These are phyloP conservation scores for Poicephalus meyeri DNA, from an alignment of 2,113 vertebrate genomes.

Conservation along the genomic window DNA sequence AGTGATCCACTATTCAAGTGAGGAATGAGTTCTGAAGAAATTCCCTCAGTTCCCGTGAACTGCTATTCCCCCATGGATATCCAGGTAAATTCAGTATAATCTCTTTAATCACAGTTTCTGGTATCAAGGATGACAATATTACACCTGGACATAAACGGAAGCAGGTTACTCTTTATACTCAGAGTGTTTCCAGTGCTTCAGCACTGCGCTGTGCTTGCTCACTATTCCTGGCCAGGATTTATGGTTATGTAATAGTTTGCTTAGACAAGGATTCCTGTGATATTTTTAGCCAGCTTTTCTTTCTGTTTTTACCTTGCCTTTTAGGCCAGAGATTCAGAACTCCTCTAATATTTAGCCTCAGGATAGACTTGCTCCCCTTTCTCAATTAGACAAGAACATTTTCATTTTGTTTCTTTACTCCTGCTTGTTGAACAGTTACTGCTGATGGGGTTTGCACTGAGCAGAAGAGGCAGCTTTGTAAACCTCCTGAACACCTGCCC, in stretches of 20 bases:
- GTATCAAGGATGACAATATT: neutral
- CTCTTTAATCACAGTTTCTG: neutral
- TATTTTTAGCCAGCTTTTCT: neutral
- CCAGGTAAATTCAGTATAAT: neutral
- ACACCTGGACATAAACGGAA: neutral
- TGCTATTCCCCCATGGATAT: neutral
- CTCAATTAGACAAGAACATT: neutral
- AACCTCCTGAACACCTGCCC: neutral
- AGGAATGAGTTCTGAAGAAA: neutral
- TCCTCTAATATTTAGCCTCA: neutral
- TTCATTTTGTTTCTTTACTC: neutral
- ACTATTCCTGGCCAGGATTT: neutral
- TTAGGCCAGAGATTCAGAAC: neutral
- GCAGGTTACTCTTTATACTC: neutral
- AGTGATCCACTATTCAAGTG: neutral
- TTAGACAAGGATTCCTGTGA: constrained; percentile 28
- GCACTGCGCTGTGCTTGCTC: neutral
- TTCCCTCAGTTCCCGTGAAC: neutral
- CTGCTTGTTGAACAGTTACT: neutral
- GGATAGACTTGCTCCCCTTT: neutral
- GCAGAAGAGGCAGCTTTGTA: neutral
- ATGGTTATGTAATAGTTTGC: neutral
- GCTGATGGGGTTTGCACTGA: neutral
- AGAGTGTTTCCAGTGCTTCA: neutral
- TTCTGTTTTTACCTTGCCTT: neutral